Conservation (phyloP, 1,140 invertebrate genomes). For the Gonatopus flavifemur region DNA sequence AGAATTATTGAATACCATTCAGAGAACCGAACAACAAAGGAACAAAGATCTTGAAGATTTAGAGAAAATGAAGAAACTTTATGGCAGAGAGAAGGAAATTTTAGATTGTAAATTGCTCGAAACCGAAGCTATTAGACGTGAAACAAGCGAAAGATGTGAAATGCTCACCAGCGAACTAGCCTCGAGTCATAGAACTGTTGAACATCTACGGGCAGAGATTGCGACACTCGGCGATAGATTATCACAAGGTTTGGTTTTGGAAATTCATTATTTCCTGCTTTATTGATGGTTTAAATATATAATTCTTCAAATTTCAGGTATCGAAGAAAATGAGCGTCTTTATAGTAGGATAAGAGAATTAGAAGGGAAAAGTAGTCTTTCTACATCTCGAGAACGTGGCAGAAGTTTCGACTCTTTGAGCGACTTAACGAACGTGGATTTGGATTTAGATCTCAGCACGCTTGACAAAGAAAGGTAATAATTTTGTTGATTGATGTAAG, state of each 20-base stretch:
- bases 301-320: constrained; percentile 37
- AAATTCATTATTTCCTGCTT: constrained; percentile 1
- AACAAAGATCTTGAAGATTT: constrained; percentile 70
- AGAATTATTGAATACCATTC: constrained; percentile 66
- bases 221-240: constrained; percentile 62
- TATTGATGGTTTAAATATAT: background rate
- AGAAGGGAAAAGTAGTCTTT: constrained; percentile 62
- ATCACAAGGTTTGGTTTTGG: constrained; percentile 42
- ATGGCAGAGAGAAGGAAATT: constrained; percentile 65
- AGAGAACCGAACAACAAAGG: constrained; percentile 72
- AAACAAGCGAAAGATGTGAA: constrained; percentile 66
- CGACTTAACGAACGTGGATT: constrained; percentile 77
- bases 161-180: constrained; percentile 65
- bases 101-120: constrained; percentile 67
- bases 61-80: constrained; percentile 64
- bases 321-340: constrained; percentile 77
- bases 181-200: constrained; percentile 61
- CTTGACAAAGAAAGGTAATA: constrained; percentile 70
- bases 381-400: constrained; percentile 59
- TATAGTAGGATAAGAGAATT: constrained; percentile 71
- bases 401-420: constrained; percentile 77
- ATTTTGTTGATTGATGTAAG: background rate
- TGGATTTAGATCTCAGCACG: constrained; percentile 72
- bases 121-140: constrained; percentile 65
- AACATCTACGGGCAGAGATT: constrained; percentile 46